phyloP scores from a whole-genome alignment of 2,113 vertebrate species.

The Amblyornis subalaris region DNA sequence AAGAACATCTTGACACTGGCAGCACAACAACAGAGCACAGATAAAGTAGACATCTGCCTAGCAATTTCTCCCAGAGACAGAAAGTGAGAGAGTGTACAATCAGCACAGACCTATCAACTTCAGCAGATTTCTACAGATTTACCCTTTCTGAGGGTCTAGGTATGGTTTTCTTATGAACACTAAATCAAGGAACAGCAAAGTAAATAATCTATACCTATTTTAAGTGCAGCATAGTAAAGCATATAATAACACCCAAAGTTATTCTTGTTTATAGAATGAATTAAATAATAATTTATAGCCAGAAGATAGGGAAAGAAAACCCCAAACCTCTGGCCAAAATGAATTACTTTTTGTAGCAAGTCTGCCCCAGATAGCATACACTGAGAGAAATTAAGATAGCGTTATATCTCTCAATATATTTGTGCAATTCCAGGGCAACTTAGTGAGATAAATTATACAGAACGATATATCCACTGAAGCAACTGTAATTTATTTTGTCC shows the following conservation, averaged over 20 bases:
- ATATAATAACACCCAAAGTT: background rate
- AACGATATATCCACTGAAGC: background rate
- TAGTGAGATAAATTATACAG: background rate
- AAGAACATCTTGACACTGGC: background rate
- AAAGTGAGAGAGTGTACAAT: background rate
- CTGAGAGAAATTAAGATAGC: background rate
- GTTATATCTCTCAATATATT: background rate
- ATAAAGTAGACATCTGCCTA: slow-evolving; percentile 25
- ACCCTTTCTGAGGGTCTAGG: background rate
- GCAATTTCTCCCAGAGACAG: background rate
- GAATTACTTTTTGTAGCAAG: background rate
- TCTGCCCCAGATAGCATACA: background rate
- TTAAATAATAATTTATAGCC: background rate
- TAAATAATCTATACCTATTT: background rate
- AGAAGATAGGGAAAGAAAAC: background rate
- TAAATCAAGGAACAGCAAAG: background rate
- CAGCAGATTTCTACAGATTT: background rate
- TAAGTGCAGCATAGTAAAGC: background rate
- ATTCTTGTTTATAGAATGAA: background rate
- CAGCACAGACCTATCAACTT: background rate
- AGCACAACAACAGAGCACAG: slow-evolving; percentile 11
- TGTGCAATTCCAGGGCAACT: background rate
- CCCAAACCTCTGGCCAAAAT: background rate
- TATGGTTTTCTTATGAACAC: background rate
- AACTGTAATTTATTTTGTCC: background rate